Percentiles rank a stretch among this genome's conserved stretches.
Conservation (phyloP, 2,113 vertebrate genomes). For the Malurus cyaneus region DNA sequence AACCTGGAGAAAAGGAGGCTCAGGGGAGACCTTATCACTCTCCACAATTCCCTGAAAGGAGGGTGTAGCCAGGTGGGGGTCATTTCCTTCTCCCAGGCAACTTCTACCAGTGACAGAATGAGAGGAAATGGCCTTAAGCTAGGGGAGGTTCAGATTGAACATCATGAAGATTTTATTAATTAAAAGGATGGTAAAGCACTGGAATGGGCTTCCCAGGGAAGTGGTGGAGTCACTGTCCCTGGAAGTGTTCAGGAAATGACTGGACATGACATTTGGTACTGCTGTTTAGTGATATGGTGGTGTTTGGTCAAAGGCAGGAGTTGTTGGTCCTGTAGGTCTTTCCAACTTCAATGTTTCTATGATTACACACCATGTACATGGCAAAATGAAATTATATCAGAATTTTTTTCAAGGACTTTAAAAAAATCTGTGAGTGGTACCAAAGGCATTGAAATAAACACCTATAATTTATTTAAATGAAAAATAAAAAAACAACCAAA, state of each 20-base stretch:
- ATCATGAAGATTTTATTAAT: not conserved
- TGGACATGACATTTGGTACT: not conserved
- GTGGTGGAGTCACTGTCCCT: not conserved
- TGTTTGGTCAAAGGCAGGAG: not conserved
- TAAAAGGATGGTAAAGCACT: not conserved
- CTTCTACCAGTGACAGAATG: not conserved
- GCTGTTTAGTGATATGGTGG: not conserved
- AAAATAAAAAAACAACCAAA: not conserved
- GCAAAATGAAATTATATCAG: not conserved
- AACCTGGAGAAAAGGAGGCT: not conserved
- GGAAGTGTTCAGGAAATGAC: not conserved
- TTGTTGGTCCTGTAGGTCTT: not conserved
- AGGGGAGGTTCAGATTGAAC: not conserved
- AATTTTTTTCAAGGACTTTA: not conserved
- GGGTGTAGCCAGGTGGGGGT: not conserved
- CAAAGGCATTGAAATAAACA: not conserved
- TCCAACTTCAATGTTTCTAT: not conserved
- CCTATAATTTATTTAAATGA: not conserved
- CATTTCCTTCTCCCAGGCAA: accelerated
- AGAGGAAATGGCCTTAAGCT: not conserved
- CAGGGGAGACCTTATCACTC: accelerated
- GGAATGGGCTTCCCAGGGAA: not conserved
- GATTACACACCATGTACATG: not conserved
- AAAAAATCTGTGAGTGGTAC: not conserved
- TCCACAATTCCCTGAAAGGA: not conserved